Percentiles rank a stretch among this genome's conserved stretches.
These are phyloP conservation scores for Gymnogyps californianus DNA, from an alignment of 2,113 vertebrate species.

Conservation along the genomic window DNA sequence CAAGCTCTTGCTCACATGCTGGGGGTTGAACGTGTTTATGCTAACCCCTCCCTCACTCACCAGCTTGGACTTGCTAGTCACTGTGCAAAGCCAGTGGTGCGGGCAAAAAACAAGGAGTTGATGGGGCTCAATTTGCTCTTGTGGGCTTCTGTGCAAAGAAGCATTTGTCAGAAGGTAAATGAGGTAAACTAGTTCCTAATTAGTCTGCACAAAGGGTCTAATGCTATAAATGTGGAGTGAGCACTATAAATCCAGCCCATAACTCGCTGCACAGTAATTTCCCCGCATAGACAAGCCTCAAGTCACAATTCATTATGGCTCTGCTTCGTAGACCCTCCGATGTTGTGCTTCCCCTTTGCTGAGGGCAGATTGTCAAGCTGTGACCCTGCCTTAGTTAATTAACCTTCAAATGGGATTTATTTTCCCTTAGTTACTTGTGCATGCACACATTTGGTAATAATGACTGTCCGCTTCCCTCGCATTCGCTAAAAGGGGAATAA, in stretches of 20 bases:
- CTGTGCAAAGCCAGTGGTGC: not conserved
- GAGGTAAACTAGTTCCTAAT: constrained; percentile 49
- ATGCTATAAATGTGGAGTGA: constrained; percentile 7
- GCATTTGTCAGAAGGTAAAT: constrained; percentile 15
- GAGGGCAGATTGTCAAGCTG: constrained; percentile 66
- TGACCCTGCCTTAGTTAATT: constrained; percentile 67
- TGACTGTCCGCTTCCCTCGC: constrained; percentile 1
- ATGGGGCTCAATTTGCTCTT: not conserved
- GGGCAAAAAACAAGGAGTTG: not conserved
- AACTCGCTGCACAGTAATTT: not conserved
- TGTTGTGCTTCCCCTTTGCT: constrained; percentile 58
- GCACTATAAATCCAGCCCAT: not conserved
- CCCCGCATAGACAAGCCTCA: constrained; percentile 42
- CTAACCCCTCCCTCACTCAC: not conserved
- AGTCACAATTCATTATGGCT: constrained; percentile 58
- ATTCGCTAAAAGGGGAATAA: constrained; percentile 17
- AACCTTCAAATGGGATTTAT: constrained; percentile 71
- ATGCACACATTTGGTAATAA: constrained; percentile 59
- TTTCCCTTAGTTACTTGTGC: constrained; percentile 56
- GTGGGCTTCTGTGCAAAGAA: constrained; percentile 6
- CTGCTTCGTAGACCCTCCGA: not conserved
- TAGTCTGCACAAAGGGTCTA: constrained; percentile 17
- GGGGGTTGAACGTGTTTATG: rapidly evolving
- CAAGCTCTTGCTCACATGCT: not conserved
- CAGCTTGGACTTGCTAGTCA: not conserved